These are phyloP conservation scores for Proisotoma minuta DNA, from an alignment of 2,888 invertebrate species.

Conservation along the genomic window DNA sequence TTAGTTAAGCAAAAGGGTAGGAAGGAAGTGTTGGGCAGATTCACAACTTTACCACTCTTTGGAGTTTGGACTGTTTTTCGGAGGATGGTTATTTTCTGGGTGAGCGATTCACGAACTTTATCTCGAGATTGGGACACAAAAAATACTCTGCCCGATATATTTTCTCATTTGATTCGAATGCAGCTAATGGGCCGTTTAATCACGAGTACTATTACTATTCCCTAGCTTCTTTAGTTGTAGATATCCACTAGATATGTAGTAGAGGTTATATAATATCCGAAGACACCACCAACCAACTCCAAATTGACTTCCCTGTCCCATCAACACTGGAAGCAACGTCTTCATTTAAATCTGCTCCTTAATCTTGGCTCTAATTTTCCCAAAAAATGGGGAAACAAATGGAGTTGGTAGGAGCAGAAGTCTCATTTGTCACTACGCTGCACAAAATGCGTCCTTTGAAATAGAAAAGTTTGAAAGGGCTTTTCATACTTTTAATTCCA, in stretches of 20 bases:
- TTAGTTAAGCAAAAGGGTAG: not conserved
- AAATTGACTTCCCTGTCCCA: constrained; percentile 2
- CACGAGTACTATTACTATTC: constrained; percentile 37
- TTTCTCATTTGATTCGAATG: constrained; percentile 48
- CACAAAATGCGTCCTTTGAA: too few relatives aligned
- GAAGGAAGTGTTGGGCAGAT: constrained; percentile 6
- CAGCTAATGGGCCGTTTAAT: constrained; percentile 47
- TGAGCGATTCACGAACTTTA: constrained; percentile 48
- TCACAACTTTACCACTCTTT: not conserved
- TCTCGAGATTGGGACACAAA: constrained; percentile 44
- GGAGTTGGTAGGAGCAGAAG: not conserved
- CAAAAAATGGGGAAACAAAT: not conserved
- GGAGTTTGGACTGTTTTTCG: not conserved
- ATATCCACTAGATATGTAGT: not conserved
- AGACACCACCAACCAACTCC: constrained; percentile 8
- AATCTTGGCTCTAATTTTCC: not conserved
- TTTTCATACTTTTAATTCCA: too few relatives aligned
- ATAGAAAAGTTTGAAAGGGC: too few relatives aligned
- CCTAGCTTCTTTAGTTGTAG: constrained; percentile 3
- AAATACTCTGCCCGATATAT: constrained; percentile 46
- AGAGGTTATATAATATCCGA: not conserved
- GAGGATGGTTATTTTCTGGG: constrained; percentile 47
- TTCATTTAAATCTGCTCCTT: not conserved
- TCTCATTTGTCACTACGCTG: too few relatives aligned
- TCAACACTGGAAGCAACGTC: not conserved